Evolutionary conservation across 1,140 invertebrate species (phyloP).

Genomic region (Tribolium castaneum): DNA sequence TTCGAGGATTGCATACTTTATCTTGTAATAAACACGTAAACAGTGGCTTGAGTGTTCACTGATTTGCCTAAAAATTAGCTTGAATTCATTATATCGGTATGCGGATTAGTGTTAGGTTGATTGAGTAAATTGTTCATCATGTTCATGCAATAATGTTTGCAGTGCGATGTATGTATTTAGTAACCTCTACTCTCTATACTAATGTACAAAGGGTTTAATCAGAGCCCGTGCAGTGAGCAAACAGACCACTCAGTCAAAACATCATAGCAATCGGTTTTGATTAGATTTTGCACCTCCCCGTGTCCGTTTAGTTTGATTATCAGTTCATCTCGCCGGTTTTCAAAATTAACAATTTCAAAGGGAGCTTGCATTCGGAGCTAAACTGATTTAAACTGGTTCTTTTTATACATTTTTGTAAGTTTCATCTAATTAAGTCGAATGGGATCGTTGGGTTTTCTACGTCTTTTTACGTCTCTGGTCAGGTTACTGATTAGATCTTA

Average conservation of each 20-base stretch:
- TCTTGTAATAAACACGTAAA: background rate
- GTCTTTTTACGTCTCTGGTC: conserved; percentile 32
- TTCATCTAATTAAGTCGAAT: conserved; percentile 31
- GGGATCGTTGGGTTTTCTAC: conserved; percentile 24
- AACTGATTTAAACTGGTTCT: conserved; percentile 29
- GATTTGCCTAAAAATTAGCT: background rate
- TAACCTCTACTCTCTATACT: conserved; percentile 53
- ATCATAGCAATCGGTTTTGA: conserved; percentile 62
- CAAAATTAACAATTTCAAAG: conserved; percentile 24
- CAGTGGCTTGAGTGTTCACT: background rate
- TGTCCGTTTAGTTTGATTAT: conserved; percentile 29
- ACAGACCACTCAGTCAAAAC: conserved; percentile 61
- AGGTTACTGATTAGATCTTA: conserved; percentile 27
- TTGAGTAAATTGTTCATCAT: conserved; percentile 30
- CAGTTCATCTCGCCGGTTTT: conserved; percentile 32
- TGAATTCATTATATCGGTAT: background rate
- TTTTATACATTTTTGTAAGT: conserved; percentile 21
- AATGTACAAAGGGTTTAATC: conserved; percentile 63
- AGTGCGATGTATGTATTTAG: conserved; percentile 47
- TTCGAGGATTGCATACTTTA: background rate
- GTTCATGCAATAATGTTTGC: conserved; percentile 52
- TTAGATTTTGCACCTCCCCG: conserved; percentile 58
- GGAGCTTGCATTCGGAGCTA: conserved; percentile 2
- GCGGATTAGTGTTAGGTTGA: conserved; percentile 23
- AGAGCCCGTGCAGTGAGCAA: conserved; percentile 59